Percentiles rank a stretch among this genome's conserved stretches.
Conservation (phyloP, 2,888 invertebrate species). For the Cerceris rybyensis region DNA sequence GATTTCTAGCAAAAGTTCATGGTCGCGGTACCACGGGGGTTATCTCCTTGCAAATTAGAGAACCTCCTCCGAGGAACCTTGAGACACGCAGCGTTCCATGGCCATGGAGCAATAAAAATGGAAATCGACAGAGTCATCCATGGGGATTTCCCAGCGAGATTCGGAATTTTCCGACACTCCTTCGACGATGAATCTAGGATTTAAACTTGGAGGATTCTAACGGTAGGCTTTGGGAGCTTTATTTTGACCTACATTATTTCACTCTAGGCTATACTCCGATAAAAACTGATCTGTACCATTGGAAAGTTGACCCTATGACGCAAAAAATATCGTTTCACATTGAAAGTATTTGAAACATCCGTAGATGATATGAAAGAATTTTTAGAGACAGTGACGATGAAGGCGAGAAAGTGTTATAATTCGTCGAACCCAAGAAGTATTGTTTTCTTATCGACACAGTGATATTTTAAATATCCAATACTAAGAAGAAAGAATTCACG, state of each 20-base stretch:
- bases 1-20: conserved; percentile 35
- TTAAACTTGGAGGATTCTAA: conserved; percentile 60
- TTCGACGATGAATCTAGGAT: conserved; percentile 55
- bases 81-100: conserved; percentile 39
- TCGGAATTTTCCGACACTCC: conserved; percentile 42
- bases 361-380: too few species aligned
- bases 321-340: not conserved
- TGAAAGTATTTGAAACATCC: too few species aligned
- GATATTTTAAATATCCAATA: too few species aligned
- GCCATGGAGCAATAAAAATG: conserved; percentile 62
- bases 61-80: conserved; percentile 29
- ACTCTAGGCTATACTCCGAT: not conserved
- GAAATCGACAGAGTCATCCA: conserved; percentile 52
- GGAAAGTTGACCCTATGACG: too few species aligned
- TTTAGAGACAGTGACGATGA: too few species aligned
- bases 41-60: conserved; percentile 63
- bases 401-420: too few species aligned
- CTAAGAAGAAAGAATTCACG: too few species aligned
- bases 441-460: too few species aligned
- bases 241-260: conserved; percentile 52
- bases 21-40: conserved; percentile 29
- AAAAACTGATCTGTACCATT: not conserved
- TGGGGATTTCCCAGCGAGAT: conserved; percentile 34
- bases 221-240: conserved; percentile 36
- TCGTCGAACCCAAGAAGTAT: too few species aligned